Evolutionary conservation across 2,113 vertebrate species (phyloP), one percentile per base, ranked within the genome.

Genomic region (Diphyllodes magnificus): DNA sequence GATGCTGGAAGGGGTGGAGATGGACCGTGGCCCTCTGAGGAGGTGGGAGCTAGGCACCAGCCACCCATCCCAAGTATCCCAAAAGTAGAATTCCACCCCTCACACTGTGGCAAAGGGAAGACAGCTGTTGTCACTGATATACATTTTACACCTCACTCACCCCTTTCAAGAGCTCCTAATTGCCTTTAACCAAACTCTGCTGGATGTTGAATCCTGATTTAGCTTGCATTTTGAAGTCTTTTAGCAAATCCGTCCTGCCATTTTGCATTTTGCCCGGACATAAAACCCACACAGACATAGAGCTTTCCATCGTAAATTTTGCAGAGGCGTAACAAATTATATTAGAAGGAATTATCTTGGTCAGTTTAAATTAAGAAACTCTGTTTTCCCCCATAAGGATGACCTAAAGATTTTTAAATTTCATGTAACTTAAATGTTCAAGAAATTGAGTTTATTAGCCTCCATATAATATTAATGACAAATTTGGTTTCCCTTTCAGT

Each of bases 331-430:
- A 96, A 51, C 69, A 88, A 92, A 83, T 81, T 68, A 14, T 49
- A 88, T 82, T 92, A 86, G 80, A 76, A 96, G 40, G 40, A 93
- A 96, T 93, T 71, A 75, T 51, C 35, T 88, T 79, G 64, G 77
- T 63, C 87, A 60, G 68, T 86, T 90, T 60, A 88, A 93, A 82
- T 94, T 54, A 83, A 80, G 60, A 81, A 81, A 50, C 39, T 64
- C 51, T 76, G 49, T 66, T 93, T 85, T 75, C 42, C 57, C 44
- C 47, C 75, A 61, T 79, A 75, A 50, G 13, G 31, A 91, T 79
- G 66, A 81, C 72, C 40, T 44, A 75, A 73, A 90, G 27, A 82
- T 80, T 90, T 82, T 44, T 68, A 95, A 73, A 80, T 83, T 93
- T 90, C 71, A 70, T 63, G 37, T 91, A 88, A 86, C 75, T 71